Conservation (phyloP, 2,888 invertebrate genomes). For the Tachina grossa region DNA sequence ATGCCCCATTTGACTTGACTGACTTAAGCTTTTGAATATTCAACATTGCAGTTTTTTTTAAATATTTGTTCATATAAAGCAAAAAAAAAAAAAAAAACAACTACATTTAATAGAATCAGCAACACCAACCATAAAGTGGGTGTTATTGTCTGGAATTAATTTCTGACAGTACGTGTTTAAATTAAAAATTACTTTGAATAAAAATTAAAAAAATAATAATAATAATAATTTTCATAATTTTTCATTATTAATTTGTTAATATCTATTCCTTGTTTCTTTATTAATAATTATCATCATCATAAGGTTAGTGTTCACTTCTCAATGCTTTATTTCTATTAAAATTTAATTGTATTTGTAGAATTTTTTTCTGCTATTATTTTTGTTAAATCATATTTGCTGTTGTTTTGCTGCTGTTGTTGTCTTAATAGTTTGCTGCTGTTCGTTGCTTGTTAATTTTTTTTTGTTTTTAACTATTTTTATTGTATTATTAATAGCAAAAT, state of each 20-base stretch:
- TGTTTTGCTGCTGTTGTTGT: constrained; percentile 14
- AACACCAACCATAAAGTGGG: constrained; percentile 57
- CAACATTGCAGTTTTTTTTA: constrained; percentile 26
- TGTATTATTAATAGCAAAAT: constrained; percentile 21
- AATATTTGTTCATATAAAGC: neutral
- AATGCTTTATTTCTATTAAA: constrained; percentile 51
- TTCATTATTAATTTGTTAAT: constrained; percentile 47
- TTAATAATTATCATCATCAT: constrained; percentile 31
- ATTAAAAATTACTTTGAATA: constrained; percentile 55
- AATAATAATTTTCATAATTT: constrained; percentile 14
- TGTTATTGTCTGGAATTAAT: constrained; percentile 67
- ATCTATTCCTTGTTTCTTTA: constrained; percentile 38
- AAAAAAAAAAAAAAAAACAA: constrained; percentile 8
- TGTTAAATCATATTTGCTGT: constrained; percentile 4
- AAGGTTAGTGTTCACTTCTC: constrained; percentile 23
- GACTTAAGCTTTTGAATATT: constrained; percentile 56
- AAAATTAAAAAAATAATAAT: neutral
- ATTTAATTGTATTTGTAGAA: constrained; percentile 62
- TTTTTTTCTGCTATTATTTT: constrained; percentile 12
- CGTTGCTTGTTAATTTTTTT: constrained; percentile 37
- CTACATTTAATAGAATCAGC: constrained; percentile 37
- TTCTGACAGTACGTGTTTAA: constrained; percentile 65
- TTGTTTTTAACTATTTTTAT: constrained; percentile 26
- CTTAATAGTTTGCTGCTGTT: constrained; percentile 28
- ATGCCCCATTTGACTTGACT: constrained; percentile 24